phyloP scores from a whole-genome alignment of 2,797 vertebrate genomes.

The Anguilla obscura region DNA sequence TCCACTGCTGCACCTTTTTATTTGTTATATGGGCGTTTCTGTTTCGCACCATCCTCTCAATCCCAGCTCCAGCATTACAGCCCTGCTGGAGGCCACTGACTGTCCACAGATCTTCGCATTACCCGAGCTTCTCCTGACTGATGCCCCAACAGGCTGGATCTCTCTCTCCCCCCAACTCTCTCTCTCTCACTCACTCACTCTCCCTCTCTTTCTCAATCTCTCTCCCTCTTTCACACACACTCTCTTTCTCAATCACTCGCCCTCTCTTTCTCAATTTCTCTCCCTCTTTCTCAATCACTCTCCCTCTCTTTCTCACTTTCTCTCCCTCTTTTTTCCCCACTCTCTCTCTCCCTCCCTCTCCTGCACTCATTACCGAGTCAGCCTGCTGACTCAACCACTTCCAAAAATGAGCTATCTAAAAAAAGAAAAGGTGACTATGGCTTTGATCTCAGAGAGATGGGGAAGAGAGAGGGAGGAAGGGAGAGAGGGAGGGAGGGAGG shows the following conservation, averaged over 20 bases:
- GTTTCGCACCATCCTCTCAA: neutral
- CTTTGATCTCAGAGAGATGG: slow-evolving; percentile 30
- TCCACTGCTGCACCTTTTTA: neutral
- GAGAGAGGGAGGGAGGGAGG: neutral
- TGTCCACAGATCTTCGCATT: neutral
- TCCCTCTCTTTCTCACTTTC: neutral
- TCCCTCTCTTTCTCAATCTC: neutral
- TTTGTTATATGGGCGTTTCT: neutral
- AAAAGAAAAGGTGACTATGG: neutral
- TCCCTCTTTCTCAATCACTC: neutral
- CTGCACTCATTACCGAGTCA: neutral
- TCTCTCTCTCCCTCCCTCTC: neutral
- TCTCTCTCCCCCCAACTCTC: neutral
- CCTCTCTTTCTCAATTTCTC: neutral
- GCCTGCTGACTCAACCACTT: slow-evolving; percentile 29
- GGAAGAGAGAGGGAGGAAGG: neutral
- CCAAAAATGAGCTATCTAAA: slow-evolving; percentile 16
- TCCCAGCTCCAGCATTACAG: neutral
- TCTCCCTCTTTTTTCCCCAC: neutral
- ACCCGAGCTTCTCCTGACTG: slow-evolving; percentile 55
- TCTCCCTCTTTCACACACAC: neutral
- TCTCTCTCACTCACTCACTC: neutral
- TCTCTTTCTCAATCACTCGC: neutral
- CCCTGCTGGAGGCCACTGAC: neutral
- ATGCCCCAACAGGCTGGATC: slow-evolving; percentile 35